Percentiles rank a stretch among this genome's conserved stretches.
These are phyloP conservation scores for Thymallus thymallus DNA, from an alignment of 2,113 vertebrate genomes.

Conservation along the genomic window DNA sequence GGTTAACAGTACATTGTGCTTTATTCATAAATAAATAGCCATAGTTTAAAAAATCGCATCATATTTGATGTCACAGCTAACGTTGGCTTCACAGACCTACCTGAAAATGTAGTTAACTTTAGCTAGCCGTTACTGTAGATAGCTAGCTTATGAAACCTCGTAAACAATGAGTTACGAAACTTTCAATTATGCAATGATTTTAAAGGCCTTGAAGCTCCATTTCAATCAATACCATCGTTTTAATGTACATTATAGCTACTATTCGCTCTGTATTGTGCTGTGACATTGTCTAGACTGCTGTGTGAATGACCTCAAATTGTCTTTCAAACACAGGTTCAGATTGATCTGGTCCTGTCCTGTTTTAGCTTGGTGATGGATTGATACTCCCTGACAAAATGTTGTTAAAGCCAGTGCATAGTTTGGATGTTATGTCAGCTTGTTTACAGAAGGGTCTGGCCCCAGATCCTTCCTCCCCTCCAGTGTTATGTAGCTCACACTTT, in stretches of 20 bases:
- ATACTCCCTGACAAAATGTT: conserved; percentile 13
- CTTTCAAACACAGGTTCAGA: conserved; percentile 13
- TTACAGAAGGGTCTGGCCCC: background rate
- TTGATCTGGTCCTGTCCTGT: conserved; percentile 30
- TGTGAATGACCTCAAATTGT: too few species aligned
- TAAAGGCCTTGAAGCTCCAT: background rate
- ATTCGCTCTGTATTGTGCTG: too few species aligned
- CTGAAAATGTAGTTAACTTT: background rate
- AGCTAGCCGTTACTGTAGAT: conserved; percentile 1
- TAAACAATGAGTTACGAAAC: conserved; percentile 30
- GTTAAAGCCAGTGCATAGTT: background rate
- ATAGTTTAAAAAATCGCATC: too few species aligned
- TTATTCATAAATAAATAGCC: too few species aligned
- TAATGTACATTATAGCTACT: too few species aligned
- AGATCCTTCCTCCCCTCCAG: too few species aligned
- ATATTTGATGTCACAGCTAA: too few species aligned
- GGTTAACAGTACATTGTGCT: too few species aligned
- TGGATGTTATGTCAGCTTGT: background rate
- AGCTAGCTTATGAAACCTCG: conserved; percentile 40
- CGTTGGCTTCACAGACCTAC: background rate
- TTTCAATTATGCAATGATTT: background rate
- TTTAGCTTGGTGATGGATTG: conserved; percentile 12
- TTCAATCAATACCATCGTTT: too few species aligned
- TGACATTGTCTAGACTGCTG: too few species aligned
- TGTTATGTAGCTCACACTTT: background rate